phyloP scores from a whole-genome alignment of 1,140 invertebrate genomes.

The Drosophila simulans region DNA sequence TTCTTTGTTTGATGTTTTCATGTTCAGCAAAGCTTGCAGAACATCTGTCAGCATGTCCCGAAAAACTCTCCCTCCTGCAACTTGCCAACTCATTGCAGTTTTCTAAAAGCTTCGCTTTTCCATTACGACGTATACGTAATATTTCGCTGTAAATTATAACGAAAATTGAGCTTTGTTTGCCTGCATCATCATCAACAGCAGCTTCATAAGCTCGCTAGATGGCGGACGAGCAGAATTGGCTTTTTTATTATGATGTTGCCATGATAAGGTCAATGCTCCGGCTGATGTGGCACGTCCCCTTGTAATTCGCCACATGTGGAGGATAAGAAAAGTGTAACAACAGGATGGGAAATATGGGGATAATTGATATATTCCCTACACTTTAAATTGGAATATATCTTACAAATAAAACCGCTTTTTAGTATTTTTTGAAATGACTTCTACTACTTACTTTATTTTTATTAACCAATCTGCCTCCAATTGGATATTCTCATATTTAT shows the following conservation, averaged over 20 bases:
- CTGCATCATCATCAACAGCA: conserved; percentile 28
- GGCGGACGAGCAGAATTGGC: conserved; percentile 36
- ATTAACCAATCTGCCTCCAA: background rate
- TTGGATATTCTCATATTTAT: background rate
- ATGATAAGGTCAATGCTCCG: conserved; percentile 61
- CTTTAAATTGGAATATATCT: too few species aligned
- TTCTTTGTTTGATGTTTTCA: conserved; percentile 21
- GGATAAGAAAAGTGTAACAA: background rate
- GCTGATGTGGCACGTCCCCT: conserved; percentile 5
- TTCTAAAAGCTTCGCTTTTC: conserved; percentile 10
- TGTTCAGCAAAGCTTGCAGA: conserved; percentile 39
- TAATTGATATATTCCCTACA: background rate
- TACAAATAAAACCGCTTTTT: too few species aligned
- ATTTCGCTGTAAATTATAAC: conserved; percentile 57
- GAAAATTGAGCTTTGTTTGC: conserved; percentile 74
- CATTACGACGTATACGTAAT: conserved; percentile 58
- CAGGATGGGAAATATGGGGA: background rate
- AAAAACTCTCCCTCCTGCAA: background rate
- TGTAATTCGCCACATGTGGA: conserved; percentile 13
- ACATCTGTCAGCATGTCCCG: conserved; percentile 45
- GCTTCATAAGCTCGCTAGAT: conserved; percentile 1
- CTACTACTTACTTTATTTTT: background rate
- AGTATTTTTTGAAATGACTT: background rate
- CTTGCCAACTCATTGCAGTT: conserved; percentile 30
- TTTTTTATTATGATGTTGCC: conserved; percentile 64